Evolutionary conservation across 1,140 invertebrate genomes (phyloP), one percentile per base, ranked within the genome.

Genomic region (Ceratosolen solmsi): DNA sequence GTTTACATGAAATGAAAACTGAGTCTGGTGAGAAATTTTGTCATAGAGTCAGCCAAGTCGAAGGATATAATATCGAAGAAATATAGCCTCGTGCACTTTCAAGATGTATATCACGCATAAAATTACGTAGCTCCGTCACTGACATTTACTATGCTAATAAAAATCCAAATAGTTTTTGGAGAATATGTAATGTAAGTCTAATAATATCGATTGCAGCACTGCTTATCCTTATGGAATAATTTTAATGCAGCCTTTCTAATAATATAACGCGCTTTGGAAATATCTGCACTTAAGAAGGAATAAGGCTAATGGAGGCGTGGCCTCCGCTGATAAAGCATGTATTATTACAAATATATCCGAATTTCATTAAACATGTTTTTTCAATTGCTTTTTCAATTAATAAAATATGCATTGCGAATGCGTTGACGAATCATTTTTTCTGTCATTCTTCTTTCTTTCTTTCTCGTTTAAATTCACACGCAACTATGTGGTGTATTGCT

Each of bases 1-100:
- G 63, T 68, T n/a, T 17, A 68, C 20, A 9, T 8, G 63, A n/a
- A 68, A 68, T 68, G 63, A 38, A 68, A 68, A n/a, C 36, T n/a
- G 33, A 68, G 7, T 38, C 15, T 38, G 36, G 20, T 38, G 22
- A 38, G 22, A 68, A 68, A 38, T 9, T 68, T 68, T 68, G 33
- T 38, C 63, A 5, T 11, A 38, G 1, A n/a, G 5, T n/a, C 20
- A 68, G 33, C 20, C 33, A 20, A 65, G 63, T n/a, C 20, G 33
- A n/a, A 68, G 33, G 30, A 27, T 33, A 38, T n/a, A n/a, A 38
- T n/a, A 22, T n/a, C 1, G 22, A 9, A 38, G 13, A 63, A 63
- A 63, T 63, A 33, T 33, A 63, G 25, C 17, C 27, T 15, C 25
- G 30, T 11, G 11, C 27, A 33, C 60, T 20, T 33, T 63, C 60